phyloP scores from a whole-genome alignment of 2,888 invertebrate species.

The Aphelenchoides bicaudatus region DNA sequence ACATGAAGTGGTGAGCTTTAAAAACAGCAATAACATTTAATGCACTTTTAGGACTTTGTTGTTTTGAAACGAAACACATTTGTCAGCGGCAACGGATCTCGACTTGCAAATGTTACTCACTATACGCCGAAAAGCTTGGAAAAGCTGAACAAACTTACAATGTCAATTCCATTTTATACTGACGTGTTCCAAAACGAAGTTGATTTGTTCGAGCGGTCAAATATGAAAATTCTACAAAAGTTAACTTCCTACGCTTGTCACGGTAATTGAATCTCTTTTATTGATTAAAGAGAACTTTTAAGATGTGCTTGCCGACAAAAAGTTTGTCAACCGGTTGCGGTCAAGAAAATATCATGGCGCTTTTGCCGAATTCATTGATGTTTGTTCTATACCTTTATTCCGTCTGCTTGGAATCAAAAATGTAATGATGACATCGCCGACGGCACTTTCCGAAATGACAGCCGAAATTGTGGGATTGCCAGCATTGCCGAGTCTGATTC shows the following conservation, averaged over 20 bases:
- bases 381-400: neutral
- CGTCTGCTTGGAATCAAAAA: neutral
- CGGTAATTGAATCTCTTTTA: neutral
- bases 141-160: constrained; percentile 4
- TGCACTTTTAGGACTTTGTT: constrained; percentile 15
- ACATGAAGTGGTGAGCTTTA: constrained; percentile 11
- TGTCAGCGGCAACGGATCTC: neutral
- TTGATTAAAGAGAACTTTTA: too few relatives aligned
- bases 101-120: constrained; percentile 1
- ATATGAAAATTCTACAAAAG: neutral
- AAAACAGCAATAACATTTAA: too few relatives aligned
- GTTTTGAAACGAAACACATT: constrained; percentile 2
- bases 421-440: constrained; percentile 1
- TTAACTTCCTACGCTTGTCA: neutral
- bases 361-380: constrained; percentile 11
- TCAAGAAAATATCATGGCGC: constrained; percentile 17
- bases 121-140: constrained; percentile 1
- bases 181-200: constrained; percentile 13
- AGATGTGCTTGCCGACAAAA: constrained; percentile 4
- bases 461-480: constrained; percentile 6
- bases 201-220: neutral
- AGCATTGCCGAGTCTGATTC: constrained; percentile 1
- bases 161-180: neutral
- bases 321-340: neutral
- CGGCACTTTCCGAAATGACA: constrained; percentile 7